phyloP scores from a whole-genome alignment of 2,113 vertebrate species.

The Ammodytes marinus region DNA sequence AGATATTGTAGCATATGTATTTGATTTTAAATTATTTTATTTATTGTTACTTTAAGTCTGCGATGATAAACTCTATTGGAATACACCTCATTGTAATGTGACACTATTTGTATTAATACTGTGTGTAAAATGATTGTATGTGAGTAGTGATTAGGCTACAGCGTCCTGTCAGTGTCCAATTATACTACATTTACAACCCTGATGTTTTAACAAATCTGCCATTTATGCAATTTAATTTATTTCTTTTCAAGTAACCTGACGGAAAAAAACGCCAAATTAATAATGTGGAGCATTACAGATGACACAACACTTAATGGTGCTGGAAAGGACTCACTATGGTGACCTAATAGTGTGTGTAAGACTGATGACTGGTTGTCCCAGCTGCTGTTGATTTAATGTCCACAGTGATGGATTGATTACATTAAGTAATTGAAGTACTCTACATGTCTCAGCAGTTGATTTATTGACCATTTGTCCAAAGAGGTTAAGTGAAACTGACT shows the following conservation, averaged over 20 bases:
- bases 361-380: not conserved
- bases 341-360: not conserved
- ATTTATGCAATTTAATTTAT: not conserved
- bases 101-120: conserved; percentile 1
- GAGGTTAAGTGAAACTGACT: not conserved
- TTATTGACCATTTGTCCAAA: not conserved
- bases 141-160: not conserved
- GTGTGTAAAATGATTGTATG: not conserved
- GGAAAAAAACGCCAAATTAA: not conserved
- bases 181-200: not conserved
- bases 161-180: not conserved
- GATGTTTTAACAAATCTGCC: not conserved
- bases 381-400: not conserved
- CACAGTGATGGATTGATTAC: not conserved
- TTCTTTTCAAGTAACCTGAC: not conserved
- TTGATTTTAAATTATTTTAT: conserved; percentile 53
- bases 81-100: conserved; percentile 22
- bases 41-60: conserved; percentile 47
- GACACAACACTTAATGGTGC: not conserved
- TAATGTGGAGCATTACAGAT: not conserved
- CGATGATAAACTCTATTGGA: conserved; percentile 24
- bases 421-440: not conserved
- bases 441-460: conserved; percentile 4
- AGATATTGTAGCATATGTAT: conserved; percentile 15
- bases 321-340: not conserved